phyloP scores from a whole-genome alignment of 1,140 invertebrate genomes.

The Eupristina koningsbergeri region DNA sequence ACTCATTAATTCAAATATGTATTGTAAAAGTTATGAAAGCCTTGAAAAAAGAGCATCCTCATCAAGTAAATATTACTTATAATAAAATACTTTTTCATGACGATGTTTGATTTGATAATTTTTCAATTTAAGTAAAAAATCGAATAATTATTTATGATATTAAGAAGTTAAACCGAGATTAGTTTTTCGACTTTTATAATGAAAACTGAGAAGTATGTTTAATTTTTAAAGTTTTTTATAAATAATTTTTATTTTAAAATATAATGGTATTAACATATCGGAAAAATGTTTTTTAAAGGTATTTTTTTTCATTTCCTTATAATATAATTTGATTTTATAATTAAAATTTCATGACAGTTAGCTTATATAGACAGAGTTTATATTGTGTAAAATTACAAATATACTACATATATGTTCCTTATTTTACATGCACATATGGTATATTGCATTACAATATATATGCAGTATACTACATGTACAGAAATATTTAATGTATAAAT shows the following conservation, averaged over 20 bases:
- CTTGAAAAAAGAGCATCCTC: not conserved
- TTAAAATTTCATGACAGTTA: too few species aligned
- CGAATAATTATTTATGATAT: not conserved
- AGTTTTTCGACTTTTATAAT: not conserved
- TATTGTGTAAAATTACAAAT: not conserved
- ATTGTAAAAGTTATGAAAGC: not conserved
- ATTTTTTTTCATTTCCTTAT: not conserved
- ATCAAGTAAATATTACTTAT: not conserved
- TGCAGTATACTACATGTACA: not conserved
- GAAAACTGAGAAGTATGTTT: not conserved
- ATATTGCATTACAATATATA: not conserved
- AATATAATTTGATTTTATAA: too few species aligned
- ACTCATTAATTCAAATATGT: constrained; percentile 6
- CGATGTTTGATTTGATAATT: not conserved
- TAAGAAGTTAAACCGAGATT: not conserved
- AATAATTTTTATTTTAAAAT: not conserved
- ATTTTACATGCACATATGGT: not conserved
- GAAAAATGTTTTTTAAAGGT: not conserved
- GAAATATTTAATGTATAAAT: not conserved
- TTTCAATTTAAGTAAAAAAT: not conserved
- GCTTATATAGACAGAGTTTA: too few species aligned
- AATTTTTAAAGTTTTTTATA: not conserved
- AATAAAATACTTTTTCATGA: not conserved
- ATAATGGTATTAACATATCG: not conserved
- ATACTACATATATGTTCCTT: not conserved